Evolutionary conservation across 2,888 invertebrate species (phyloP), one percentile per base, ranked within the genome.

Genomic region (Pristionchus japonicus): DNA sequence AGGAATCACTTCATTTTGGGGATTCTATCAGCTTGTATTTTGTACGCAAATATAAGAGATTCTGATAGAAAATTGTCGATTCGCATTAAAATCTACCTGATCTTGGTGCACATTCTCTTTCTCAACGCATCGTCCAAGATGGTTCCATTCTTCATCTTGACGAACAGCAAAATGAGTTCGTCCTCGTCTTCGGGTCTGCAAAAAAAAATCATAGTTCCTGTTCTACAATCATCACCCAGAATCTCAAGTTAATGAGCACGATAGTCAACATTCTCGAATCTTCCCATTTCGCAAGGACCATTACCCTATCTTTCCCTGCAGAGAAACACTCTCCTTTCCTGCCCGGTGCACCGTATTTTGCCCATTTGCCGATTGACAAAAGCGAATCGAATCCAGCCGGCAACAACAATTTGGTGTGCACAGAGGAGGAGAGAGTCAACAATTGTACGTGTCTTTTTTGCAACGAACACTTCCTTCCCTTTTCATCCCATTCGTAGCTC

Each of bases 141-240:
- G 20, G 89, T 67, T 6, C 93, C 94, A 23, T 91, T 89, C 4
- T 91, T 91, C 92, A 96, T 95, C 93, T 95, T 96, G 77, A 96
- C 91, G 92, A 96, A 96, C 61, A 96, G 94, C 3, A 96, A 92
- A 11, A 96, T 96, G 70, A 95, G 93, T 93, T 96, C 96, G 89
- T 96, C 96, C 20, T 94, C 94, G 43, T 94, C 94, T 87, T 95
- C 94, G 27, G 92, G 92, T 17, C 93, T 93, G n/a, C n/a, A n/a
- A n/a, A n/a, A n/a, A n/a, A n/a, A n/a, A n/a, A n/a, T n/a, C n/a
- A n/a, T n/a, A n/a, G n/a, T n/a, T n/a, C n/a, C n/a, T n/a, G n/a
- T n/a, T n/a, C n/a, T n/a, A n/a, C n/a, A n/a, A n/a, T n/a, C n/a
- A n/a, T n/a, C n/a, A n/a, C n/a, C n/a, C n/a, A n/a, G n/a, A n/a